Evolutionary conservation across 2,797 vertebrate genomes (phyloP).

Genomic region (Enteromius treurensis): DNA sequence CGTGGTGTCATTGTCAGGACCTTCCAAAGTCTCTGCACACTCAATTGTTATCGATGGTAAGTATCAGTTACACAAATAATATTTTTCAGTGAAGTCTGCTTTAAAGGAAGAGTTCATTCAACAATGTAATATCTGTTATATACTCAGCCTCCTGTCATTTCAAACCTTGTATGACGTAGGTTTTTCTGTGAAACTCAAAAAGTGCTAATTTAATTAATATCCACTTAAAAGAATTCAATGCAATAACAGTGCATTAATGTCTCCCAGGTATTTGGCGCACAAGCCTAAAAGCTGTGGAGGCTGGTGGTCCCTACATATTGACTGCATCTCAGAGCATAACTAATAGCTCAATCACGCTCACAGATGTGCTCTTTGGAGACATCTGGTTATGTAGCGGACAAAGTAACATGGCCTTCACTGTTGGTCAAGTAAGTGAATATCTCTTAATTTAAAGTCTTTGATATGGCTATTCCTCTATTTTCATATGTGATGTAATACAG

Average conservation of each 20-base stretch:
- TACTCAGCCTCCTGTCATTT: background rate
- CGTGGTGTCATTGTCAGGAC: constrained; percentile 67
- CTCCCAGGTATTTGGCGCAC: constrained; percentile 79
- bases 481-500: background rate
- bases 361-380: constrained; percentile 89
- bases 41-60: constrained; percentile 68
- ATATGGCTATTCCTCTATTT: background rate
- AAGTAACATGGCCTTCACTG: constrained; percentile 92
- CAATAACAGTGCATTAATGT: background rate
- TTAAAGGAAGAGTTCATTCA: background rate
- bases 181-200: background rate
- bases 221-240: background rate
- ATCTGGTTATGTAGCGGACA: constrained; percentile 94
- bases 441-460: background rate
- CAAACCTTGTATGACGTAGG: background rate
- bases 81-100: background rate
- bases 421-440: constrained; percentile 76
- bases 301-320: constrained; percentile 84
- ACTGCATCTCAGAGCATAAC: constrained; percentile 59
- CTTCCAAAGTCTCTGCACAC: constrained; percentile 48
- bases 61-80: background rate
- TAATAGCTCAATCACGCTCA: constrained; percentile 62
- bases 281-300: constrained; percentile 78
- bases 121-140: background rate
- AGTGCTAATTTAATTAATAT: background rate